Evolutionary conservation across 2,797 vertebrate genomes (phyloP).

Genomic region (Cyprinodon diabolis): DNA sequence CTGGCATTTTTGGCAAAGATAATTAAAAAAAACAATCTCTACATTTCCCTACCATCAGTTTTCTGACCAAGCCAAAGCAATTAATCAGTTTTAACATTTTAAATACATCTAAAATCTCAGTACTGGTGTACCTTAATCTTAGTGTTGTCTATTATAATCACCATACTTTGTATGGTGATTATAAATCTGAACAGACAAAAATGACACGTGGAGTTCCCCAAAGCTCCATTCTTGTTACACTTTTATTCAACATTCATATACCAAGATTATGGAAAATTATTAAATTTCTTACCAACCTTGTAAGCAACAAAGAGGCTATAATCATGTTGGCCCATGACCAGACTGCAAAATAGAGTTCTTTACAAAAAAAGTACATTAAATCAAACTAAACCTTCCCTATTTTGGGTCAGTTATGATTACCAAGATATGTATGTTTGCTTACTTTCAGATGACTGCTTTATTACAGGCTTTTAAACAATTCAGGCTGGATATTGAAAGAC

Average conservation of each 20-base stretch:
- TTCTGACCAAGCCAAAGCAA: too few species aligned
- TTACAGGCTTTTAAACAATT: neutral
- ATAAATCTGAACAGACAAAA: neutral
- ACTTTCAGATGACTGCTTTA: neutral
- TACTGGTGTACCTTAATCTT: neutral
- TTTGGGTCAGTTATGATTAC: neutral
- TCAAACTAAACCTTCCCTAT: neutral
- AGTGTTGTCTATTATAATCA: neutral
- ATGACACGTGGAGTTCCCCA: neutral
- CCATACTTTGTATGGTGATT: neutral
- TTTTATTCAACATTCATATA: neutral
- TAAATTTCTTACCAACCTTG: too few species aligned
- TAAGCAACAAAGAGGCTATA: too few species aligned
- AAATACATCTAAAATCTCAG: neutral
- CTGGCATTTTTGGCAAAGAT: neutral
- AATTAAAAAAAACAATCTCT: neutral
- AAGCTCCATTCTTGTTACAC: neutral
- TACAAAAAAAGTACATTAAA: neutral
- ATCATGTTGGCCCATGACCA: neutral
- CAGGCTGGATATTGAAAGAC: neutral
- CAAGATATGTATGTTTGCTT: neutral
- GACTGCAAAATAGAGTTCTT: too few species aligned
- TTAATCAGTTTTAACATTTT: too few species aligned
- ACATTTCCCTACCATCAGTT: neutral
- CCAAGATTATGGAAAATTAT: neutral